Evolutionary conservation across 1,140 invertebrate species (phyloP).

Genomic region (Drosophila aff.): DNA sequence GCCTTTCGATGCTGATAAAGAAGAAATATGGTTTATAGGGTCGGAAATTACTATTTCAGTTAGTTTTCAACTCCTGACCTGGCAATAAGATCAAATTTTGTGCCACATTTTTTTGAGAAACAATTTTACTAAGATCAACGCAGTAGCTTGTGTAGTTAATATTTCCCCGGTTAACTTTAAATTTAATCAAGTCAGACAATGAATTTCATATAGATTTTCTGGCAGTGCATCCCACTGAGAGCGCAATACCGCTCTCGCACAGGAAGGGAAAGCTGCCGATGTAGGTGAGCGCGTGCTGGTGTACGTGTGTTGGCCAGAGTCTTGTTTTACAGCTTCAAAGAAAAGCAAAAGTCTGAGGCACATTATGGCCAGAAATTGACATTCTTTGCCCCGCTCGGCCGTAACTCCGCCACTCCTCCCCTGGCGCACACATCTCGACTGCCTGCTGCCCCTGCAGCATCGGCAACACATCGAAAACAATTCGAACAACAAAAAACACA

Average conservation of each 20-base stretch:
- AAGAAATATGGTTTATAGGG: not conserved
- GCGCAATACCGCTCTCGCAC: conserved; percentile 63
- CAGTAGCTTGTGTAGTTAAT: no score
- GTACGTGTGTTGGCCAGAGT: conserved; percentile 28
- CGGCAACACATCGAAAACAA: conserved; percentile 61
- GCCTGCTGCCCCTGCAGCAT: conserved; percentile 34
- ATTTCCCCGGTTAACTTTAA: not conserved
- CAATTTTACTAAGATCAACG: no score
- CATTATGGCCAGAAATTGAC: conserved; percentile 82
- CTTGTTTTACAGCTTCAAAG: conserved; percentile 81
- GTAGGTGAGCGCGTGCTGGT: conserved; percentile 16
- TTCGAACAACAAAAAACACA: conserved; percentile 63
- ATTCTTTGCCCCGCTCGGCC: conserved; percentile 61
- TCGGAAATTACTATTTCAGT: not conserved
- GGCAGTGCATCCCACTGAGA: conserved; percentile 16
- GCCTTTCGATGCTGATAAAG: not conserved
- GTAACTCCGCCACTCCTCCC: conserved; percentile 7
- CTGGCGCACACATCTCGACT: not conserved
- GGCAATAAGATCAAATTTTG: no score
- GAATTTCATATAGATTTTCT: not conserved
- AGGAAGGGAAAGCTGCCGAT: conserved; percentile 77
- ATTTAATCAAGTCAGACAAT: not conserved
- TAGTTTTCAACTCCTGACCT: no score
- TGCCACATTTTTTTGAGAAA: no score
- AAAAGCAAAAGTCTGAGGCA: conserved; percentile 79